Evolutionary conservation across 2,888 invertebrate genomes (phyloP).

Genomic region (Papilio gigon): DNA sequence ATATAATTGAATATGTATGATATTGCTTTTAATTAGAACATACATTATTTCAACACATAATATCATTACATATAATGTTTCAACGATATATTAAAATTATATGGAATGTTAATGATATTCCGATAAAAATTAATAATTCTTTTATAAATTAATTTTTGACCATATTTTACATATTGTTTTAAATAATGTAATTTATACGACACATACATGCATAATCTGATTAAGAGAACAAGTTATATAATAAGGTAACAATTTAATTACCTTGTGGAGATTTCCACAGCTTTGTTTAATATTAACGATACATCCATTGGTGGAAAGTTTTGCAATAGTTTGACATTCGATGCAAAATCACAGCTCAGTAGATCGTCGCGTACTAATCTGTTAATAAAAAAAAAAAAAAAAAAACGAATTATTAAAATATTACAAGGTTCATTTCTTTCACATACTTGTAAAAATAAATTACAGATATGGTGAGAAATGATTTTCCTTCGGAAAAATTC

Average conservation of each 20-base stretch:
- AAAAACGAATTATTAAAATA: conserved; percentile 3
- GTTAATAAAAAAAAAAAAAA: conserved; percentile 49
- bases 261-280: conserved; percentile 83
- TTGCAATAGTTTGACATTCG: conserved; percentile 96
- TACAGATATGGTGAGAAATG: too few relatives aligned
- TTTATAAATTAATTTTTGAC: too few relatives aligned
- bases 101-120: not conserved
- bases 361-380: conserved; percentile 93
- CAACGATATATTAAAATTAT: not conserved
- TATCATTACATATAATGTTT: not conserved
- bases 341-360: conserved; percentile 94
- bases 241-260: conserved; percentile 8
- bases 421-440: not conserved
- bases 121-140: not conserved
- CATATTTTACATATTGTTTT: not conserved
- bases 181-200: not conserved
- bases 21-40: not conserved
- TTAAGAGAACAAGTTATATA: not conserved
- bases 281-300: conserved; percentile 90
- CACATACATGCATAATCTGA: not conserved
- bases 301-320: conserved; percentile 95
- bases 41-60: not conserved
- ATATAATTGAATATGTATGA: not conserved
- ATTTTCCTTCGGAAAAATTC: too few relatives aligned
- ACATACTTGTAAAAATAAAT: too few relatives aligned